These are phyloP conservation scores for Steinernema khuongi DNA, from an alignment of 1,140 invertebrate genomes.

Conservation along the genomic window DNA sequence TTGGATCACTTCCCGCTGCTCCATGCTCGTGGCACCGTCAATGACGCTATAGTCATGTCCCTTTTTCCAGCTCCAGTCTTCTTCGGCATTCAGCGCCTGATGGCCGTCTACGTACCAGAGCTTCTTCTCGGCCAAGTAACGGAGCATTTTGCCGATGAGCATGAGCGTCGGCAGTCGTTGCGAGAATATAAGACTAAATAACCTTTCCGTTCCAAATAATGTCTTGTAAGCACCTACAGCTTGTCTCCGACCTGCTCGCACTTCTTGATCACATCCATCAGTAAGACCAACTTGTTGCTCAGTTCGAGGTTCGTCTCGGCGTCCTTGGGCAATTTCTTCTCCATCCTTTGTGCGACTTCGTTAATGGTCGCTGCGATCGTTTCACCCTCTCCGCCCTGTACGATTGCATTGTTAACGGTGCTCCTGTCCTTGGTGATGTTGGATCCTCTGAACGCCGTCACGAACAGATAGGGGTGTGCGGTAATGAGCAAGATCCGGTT, in stretches of 20 bases:
- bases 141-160: conserved; percentile 68
- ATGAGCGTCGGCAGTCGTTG: conserved; percentile 75
- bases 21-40: neutral
- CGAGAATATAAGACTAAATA: neutral
- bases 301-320: neutral
- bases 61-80: conserved; percentile 65
- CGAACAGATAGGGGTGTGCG: neutral
- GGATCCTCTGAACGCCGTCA: neutral
- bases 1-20: neutral
- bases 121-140: conserved; percentile 45
- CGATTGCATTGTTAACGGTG: neutral
- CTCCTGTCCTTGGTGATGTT: neutral
- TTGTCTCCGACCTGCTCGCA: neutral
- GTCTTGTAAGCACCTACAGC: neutral
- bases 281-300: neutral
- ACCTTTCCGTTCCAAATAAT: neutral
- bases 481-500: neutral
- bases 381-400: neutral
- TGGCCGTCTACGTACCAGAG: neutral
- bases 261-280: neutral
- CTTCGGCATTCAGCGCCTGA: conserved; percentile 59
- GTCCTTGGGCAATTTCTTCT: neutral
- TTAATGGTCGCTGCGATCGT: neutral
- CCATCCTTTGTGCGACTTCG: neutral
- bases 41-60: conserved; percentile 11